phyloP scores from a whole-genome alignment of 2,797 vertebrate species.

The Xyrichtys novacula region DNA sequence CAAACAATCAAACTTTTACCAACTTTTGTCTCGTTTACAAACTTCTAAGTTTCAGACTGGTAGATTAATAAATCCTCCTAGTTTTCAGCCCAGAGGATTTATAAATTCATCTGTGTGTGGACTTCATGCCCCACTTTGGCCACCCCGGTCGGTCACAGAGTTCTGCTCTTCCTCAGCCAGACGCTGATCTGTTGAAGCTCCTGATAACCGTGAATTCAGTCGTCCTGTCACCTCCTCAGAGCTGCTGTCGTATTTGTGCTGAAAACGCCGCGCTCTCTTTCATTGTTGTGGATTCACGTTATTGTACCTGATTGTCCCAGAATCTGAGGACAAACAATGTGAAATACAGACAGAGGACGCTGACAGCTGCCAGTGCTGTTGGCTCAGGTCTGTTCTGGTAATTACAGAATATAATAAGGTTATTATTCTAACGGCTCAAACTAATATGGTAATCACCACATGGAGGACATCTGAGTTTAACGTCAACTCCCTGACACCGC shows the following conservation, averaged over 20 bases:
- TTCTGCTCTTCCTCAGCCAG: too few species aligned
- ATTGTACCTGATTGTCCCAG: constrained; percentile 2
- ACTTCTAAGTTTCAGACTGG: too few species aligned
- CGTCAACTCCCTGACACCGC: background rate
- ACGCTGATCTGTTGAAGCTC: constrained; percentile 3
- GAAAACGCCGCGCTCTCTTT: background rate
- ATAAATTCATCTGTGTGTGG: too few species aligned
- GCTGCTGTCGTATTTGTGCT: constrained; percentile 12
- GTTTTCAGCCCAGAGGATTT: too few species aligned
- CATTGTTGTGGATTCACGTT: background rate
- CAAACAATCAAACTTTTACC: background rate
- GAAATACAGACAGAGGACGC: constrained; percentile 1
- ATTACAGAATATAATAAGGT: constrained; percentile 6
- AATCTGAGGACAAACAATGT: constrained; percentile 1
- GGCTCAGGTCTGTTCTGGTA: constrained; percentile 10
- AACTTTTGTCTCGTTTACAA: too few species aligned
- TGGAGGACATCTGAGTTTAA: background rate
- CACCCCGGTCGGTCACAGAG: too few species aligned
- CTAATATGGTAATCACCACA: background rate
- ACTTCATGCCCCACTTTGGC: too few species aligned
- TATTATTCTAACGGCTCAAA: constrained; percentile 2
- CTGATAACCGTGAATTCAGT: constrained; percentile 9
- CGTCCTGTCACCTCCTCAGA: constrained; percentile 4
- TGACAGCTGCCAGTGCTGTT: background rate
- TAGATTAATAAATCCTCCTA: too few species aligned